Evolutionary conservation across 1,140 invertebrate species (phyloP).

Genomic region (Temnothorax longispinosus): DNA sequence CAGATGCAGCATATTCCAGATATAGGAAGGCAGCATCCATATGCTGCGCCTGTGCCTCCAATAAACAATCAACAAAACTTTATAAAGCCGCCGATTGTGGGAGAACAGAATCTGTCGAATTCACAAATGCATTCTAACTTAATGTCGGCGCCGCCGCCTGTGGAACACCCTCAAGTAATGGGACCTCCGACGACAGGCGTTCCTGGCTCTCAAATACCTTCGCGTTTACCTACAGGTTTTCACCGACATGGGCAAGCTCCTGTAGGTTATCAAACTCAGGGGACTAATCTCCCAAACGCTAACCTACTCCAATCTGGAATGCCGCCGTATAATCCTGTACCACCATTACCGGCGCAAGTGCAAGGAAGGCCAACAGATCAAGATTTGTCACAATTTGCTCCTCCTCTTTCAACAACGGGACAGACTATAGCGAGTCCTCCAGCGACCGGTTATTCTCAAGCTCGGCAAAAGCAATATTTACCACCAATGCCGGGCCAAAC

Average conservation of each 20-base stretch:
- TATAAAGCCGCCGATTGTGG: conserved; percentile 59
- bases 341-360: background rate
- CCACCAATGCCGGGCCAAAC: conserved; percentile 36
- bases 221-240: background rate
- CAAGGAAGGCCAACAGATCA: background rate
- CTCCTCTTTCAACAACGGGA: conserved; percentile 1
- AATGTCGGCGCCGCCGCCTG: conserved; percentile 42
- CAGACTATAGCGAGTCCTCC: background rate
- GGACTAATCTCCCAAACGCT: background rate
- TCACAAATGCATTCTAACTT: conserved; percentile 53
- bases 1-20: conserved; percentile 55
- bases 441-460: conserved; percentile 17
- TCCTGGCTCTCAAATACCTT: conserved; percentile 8
- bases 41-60: conserved; percentile 40
- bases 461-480: conserved; percentile 9
- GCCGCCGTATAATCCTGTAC: conserved; percentile 31
- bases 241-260: conserved; percentile 24
- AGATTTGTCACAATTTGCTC: conserved; percentile 13
- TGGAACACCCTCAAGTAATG: conserved; percentile 44
- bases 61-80: conserved; percentile 72
- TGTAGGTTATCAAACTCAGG: background rate
- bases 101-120: conserved; percentile 68
- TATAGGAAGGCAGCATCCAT: conserved; percentile 58
- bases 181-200: conserved; percentile 3
- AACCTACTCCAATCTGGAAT: conserved; percentile 13